Conservation (phyloP, 2,888 invertebrate genomes). For the Catocala fraxini region DNA sequence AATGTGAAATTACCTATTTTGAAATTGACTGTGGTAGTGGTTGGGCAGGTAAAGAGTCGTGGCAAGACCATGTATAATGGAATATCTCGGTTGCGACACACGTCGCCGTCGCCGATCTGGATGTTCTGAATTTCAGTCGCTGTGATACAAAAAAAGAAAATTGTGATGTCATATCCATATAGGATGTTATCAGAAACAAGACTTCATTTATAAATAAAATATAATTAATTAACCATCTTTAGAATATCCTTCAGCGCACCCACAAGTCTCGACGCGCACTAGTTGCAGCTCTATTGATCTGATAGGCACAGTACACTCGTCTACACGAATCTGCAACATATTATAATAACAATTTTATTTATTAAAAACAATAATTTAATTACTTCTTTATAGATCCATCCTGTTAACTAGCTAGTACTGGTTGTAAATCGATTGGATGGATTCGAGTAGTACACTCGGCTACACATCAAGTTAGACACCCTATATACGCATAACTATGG, state of each 20-base stretch:
- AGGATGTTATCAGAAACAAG: too few species aligned
- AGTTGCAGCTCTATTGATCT: constrained; percentile 98
- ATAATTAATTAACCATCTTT: constrained; percentile 90
- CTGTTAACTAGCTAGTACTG: too few species aligned
- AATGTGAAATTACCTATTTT: constrained; percentile 92
- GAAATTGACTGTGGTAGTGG: constrained; percentile 95
- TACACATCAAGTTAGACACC: too few species aligned
- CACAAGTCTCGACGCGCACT: constrained; percentile 98
- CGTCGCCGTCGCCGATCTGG: constrained; percentile 98
- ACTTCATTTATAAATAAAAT: too few species aligned
- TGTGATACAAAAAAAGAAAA: constrained; percentile 59
- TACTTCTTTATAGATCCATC: not conserved
- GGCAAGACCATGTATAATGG: constrained; percentile 99
- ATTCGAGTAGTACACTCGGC: too few species aligned
- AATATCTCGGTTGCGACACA: constrained; percentile 92
- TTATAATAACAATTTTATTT: not conserved
- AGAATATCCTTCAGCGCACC: constrained; percentile 96
- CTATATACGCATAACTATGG: too few species aligned
- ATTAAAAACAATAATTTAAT: too few species aligned
- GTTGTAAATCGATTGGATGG: too few species aligned
- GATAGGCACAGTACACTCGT: constrained; percentile 93
- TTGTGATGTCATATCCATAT: too few species aligned
- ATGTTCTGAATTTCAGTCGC: constrained; percentile 99
- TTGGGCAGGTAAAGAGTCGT: constrained; percentile 97
- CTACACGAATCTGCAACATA: constrained; percentile 89